Evolutionary conservation across 1,140 invertebrate species (phyloP).

Genomic region (Cydia amplana): DNA sequence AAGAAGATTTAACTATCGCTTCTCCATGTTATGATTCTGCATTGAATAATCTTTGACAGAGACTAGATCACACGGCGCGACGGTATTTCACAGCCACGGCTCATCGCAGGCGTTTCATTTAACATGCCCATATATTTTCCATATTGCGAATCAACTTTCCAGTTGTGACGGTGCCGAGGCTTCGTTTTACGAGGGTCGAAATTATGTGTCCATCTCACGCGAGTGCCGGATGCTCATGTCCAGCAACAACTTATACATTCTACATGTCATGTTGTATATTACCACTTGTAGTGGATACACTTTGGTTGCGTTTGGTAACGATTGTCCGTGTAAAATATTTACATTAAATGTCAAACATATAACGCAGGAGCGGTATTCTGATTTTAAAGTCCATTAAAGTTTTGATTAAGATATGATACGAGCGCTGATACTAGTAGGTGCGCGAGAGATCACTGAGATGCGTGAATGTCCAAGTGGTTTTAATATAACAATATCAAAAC

Average conservation of each 20-base stretch:
- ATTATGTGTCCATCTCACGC: conserved; percentile 31
- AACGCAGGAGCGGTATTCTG: too few relatives aligned
- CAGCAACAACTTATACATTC: conserved; percentile 22
- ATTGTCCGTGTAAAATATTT: not conserved
- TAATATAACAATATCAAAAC: too few relatives aligned
- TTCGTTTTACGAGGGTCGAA: conserved; percentile 28
- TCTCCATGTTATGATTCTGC: not conserved
- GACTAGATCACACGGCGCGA: not conserved
- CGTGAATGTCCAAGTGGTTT: too few relatives aligned
- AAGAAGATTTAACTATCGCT: not conserved
- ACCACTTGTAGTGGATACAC: not conserved
- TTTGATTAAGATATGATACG: too few relatives aligned
- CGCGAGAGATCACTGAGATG: too few relatives aligned
- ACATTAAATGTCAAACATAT: too few relatives aligned
- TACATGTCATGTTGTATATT: conserved; percentile 5
- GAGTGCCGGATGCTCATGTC: conserved; percentile 33
- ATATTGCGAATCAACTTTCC: conserved; percentile 28
- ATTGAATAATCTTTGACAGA: not conserved
- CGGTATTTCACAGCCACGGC: not conserved
- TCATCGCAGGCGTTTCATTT: conserved; percentile 13
- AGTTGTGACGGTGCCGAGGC: conserved; percentile 29
- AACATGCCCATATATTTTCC: conserved; percentile 24
- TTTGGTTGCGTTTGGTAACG: not conserved
- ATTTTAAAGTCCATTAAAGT: too few relatives aligned
- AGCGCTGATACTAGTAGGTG: too few relatives aligned